These are phyloP conservation scores for Serripes groenlandicus DNA, from an alignment of 2,888 invertebrate genomes.

Conservation along the genomic window DNA sequence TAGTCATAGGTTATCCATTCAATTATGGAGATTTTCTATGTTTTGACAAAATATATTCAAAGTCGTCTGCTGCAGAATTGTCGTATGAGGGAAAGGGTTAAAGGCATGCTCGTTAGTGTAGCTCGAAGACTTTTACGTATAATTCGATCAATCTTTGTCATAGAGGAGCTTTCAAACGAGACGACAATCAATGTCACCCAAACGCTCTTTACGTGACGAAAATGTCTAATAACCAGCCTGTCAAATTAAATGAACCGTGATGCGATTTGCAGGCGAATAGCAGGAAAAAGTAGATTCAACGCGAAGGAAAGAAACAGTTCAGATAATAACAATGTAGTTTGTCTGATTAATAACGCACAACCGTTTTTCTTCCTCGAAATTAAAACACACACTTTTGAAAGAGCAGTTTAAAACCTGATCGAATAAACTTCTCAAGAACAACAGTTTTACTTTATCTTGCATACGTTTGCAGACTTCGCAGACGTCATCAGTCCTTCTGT, in stretches of 20 bases:
- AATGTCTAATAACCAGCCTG: constrained; percentile 22
- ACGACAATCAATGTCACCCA: constrained; percentile 28
- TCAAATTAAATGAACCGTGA: constrained; percentile 22
- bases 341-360: background rate
- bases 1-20: no score
- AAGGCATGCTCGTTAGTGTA: constrained; percentile 7
- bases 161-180: constrained; percentile 7
- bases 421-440: no score
- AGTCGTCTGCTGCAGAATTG: no score
- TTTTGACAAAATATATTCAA: no score
- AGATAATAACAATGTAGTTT: background rate
- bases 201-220: constrained; percentile 26
- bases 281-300: background rate
- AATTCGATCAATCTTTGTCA: constrained; percentile 16
- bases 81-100: no score
- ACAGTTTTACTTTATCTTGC: no score
- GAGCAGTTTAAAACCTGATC: background rate
- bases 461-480: background rate
- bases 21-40: no score
- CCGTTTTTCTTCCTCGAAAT: no score
- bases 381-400: no score
- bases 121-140: constrained; percentile 12
- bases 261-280: background rate
- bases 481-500: no score
- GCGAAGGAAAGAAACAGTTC: background rate